These are phyloP conservation scores for Macaria notata DNA, from an alignment of 2,888 invertebrate genomes.

Conservation along the genomic window DNA sequence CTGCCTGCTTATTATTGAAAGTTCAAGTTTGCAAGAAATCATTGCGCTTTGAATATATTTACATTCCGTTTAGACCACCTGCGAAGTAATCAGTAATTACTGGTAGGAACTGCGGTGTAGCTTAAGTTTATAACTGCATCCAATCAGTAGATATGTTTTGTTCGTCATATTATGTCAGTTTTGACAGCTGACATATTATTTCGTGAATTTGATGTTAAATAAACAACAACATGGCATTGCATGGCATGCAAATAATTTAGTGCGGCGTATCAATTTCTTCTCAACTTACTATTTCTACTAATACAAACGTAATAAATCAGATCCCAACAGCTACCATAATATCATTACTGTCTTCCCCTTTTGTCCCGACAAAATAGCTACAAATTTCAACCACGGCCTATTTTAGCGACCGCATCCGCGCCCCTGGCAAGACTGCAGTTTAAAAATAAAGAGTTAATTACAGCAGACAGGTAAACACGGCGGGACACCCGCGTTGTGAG, in stretches of 20 bases:
- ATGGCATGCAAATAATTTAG: no score
- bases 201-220: no score
- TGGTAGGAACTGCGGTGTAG: conserved; percentile 53
- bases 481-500: conserved; percentile 56
- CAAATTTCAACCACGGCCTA: conserved; percentile 3
- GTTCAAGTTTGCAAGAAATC: conserved; percentile 53
- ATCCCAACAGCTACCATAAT: no score
- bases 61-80: conserved; percentile 67
- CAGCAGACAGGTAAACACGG: conserved; percentile 58
- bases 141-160: background rate
- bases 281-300: no score
- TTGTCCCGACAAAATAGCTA: conserved; percentile 3
- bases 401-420: conserved; percentile 11
- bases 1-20: conserved; percentile 42
- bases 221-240: no score
- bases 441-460: conserved; percentile 64
- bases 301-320: no score
- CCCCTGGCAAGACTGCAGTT: conserved; percentile 22
- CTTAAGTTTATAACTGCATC: conserved; percentile 23
- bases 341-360: no score
- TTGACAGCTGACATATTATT: no score
- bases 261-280: no score
- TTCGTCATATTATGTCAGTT: background rate
- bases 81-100: conserved; percentile 62
- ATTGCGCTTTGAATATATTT: conserved; percentile 58